Evolutionary conservation across 2,113 vertebrate species (phyloP).

Genomic region (Empidonax traillii): DNA sequence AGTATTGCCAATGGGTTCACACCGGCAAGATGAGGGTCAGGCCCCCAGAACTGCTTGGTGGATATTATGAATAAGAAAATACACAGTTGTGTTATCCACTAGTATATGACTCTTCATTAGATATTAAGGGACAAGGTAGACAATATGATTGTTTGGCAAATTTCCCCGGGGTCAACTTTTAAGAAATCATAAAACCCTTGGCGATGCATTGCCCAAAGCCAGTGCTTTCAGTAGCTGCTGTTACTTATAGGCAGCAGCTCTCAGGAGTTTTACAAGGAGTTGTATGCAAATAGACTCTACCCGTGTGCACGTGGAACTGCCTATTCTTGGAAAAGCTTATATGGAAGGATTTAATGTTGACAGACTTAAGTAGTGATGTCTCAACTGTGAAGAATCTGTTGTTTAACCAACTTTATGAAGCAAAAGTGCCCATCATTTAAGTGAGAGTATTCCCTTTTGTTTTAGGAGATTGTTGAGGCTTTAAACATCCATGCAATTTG

Average conservation of each 20-base stretch:
- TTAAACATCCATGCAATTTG: slow-evolving; percentile 14
- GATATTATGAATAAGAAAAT: neutral
- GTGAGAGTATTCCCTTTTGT: neutral
- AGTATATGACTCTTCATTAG: neutral
- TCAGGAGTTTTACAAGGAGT: slow-evolving; percentile 43
- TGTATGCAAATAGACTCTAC: slow-evolving; percentile 51
- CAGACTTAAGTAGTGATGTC: slow-evolving; percentile 56
- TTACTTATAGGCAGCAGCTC: slow-evolving; percentile 23
- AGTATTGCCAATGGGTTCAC: neutral
- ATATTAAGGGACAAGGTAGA: slow-evolving; percentile 54
- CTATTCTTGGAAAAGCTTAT: slow-evolving; percentile 65
- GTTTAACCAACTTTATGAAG: slow-evolving; percentile 55
- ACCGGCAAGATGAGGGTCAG: neutral
- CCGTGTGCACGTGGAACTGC: slow-evolving; percentile 27
- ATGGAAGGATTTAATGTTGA: slow-evolving; percentile 63
- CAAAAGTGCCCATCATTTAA: slow-evolving; percentile 39
- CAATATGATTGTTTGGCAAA: slow-evolving; percentile 28
- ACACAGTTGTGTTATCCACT: neutral
- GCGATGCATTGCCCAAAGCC: neutral
- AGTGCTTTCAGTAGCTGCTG: neutral
- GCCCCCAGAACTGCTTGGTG: neutral
- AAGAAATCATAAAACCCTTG: slow-evolving; percentile 7
- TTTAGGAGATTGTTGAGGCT: neutral
- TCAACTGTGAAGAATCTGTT: slow-evolving; percentile 67
- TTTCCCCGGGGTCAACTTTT: neutral